Evolutionary conservation across 2,888 invertebrate genomes (phyloP), one percentile per base, ranked within the genome.

Genomic region (Amaurobius ferox): DNA sequence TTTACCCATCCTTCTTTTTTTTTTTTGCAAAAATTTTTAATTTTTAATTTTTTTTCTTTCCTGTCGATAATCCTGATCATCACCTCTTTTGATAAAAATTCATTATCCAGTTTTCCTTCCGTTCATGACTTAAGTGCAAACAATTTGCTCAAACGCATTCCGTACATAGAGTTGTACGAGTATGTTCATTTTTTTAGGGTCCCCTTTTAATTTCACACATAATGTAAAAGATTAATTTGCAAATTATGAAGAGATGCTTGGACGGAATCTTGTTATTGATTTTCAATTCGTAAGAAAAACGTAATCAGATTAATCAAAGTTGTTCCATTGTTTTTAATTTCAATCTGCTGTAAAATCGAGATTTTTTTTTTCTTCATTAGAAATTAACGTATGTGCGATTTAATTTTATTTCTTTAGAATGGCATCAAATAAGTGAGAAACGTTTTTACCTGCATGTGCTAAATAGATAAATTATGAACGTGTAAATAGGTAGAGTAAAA

Each of bases 151-250:
- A 77, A 79, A 39, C 40, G 66, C 55, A 68, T 76, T 74, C 62
- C 19, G 55, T 62, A 76, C 40, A 55, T 62, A 30, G 61, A 28
- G 40, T 7, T 35, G 26, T 23, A 67, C 44, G 48, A 16, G 64
- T 29, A 32, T 16, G 32, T 77, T 44, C 62, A 23, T 61, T 55
- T 55, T 44, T 70, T 79, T 66, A 61, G 29, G n/a, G 28, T 61
- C 44, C 68, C 0, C 19, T 68, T 30, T 68, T 39, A 62, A 68
- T 70, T 64, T 83, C 70, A 26, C 55, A 70, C 70, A 71, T 71
- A 28, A 76, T 44, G 76, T 66, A 64, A 77, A 72, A 85, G 77
- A 85, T 85, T 85, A 85, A 85, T 85, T 85, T 68, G 68, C 81
- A 70, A 81, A 81, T 81, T 81, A 73, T 74, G 62, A 74, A 81